These are phyloP conservation scores for Chrysopa pallens DNA, from an alignment of 1,140 invertebrate genomes.

Conservation along the genomic window DNA sequence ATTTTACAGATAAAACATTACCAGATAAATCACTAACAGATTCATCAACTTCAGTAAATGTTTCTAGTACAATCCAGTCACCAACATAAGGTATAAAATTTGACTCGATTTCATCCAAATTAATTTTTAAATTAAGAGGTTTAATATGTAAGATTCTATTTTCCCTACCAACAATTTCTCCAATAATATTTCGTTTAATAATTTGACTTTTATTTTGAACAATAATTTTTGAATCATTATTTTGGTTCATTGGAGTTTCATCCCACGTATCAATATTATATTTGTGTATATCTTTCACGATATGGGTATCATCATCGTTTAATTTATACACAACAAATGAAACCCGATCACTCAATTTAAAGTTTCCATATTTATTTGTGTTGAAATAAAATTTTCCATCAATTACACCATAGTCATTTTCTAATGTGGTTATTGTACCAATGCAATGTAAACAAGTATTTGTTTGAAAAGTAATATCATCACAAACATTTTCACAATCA, in stretches of 20 bases:
- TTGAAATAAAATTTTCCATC: background rate
- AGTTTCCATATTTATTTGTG: background rate
- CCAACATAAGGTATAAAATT: conserved; percentile 34
- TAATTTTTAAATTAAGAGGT: conserved; percentile 11
- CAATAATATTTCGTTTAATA: background rate
- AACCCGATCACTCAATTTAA: background rate
- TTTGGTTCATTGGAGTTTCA: background rate
- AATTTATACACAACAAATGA: background rate
- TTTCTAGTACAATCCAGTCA: conserved; percentile 41
- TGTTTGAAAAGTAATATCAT: background rate
- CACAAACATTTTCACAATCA: background rate
- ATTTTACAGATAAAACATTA: conserved; percentile 34
- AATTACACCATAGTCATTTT: background rate
- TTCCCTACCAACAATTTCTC: conserved; percentile 1
- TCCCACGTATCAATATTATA: too few species aligned
- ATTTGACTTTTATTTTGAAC: background rate
- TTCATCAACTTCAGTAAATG: conserved; percentile 31
- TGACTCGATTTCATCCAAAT: conserved; percentile 17
- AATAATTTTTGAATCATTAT: background rate
- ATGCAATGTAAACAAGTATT: background rate
- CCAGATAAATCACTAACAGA: conserved; percentile 25
- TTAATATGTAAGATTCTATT: conserved; percentile 10
- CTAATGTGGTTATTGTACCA: background rate
- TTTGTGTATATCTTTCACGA: background rate
- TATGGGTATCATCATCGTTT: background rate